Evolutionary conservation across 2,888 invertebrate species (phyloP), one percentile per base, ranked within the genome.

Genomic region (Sarcophaga caerulescens): DNA sequence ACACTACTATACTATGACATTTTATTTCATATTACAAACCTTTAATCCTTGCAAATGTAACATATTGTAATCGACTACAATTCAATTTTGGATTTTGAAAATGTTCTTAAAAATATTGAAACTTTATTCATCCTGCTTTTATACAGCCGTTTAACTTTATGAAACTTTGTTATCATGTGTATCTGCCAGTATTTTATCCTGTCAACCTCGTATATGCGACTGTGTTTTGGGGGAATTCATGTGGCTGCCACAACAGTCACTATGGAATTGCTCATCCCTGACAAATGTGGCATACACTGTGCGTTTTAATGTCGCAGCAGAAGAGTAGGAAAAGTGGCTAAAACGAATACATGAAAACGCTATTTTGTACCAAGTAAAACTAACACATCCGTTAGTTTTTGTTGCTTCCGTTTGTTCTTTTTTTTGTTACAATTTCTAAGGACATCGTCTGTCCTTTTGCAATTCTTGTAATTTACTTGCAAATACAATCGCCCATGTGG

Each of bases 361-460:
- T 73, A 62, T 81, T 68, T 81, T 73, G 59, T 86, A 59, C 21
- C 65, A 17, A 19, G 81, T 77, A 81, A 81, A 86, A 81, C 76
- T 86, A 78, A 52, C 84, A 86, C 84, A 81, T 86, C 84, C 83
- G 83, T 66, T 81, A 6, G 35, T 35, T 35, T 35, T 35, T 35
- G 6, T 35, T 35, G 35, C 35, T 35, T 35, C 35, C 35, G 35
- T 35, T 35, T 35, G 25, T 45, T 62, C 70, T 75, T 82, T 78
- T 17, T 47, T 47, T 35, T 35, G 35, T 10, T 21, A n/a, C 52
- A 44, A 4, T 44, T 19, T n/a, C 19, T 17, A 8, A 45, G n/a
- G 44, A 52, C 84, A 75, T 79, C 63, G 76, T 35, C 1, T 35
- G 35, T 35, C 35, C 35, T 35, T 35, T 35, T 6, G 35, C 35